Percentiles rank a stretch among this genome's conserved stretches.
Conservation (phyloP, 1,140 invertebrate genomes). For the Lysiphlebus fabarum region DNA sequence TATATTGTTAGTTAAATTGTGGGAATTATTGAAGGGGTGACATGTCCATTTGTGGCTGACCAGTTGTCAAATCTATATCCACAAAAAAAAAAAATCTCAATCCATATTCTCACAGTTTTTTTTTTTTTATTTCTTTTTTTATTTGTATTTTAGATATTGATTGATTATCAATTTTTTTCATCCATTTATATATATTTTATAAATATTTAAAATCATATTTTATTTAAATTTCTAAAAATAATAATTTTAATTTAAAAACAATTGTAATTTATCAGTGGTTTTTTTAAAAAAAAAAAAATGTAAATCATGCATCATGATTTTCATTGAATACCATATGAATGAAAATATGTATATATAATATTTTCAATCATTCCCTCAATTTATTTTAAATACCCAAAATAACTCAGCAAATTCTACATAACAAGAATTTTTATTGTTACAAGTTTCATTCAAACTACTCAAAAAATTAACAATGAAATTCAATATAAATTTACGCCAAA, state of each 20-base stretch:
- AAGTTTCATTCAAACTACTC: too few species aligned
- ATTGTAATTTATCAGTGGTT: too few species aligned
- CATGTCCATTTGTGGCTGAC: conserved; percentile 56
- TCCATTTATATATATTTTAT: not conserved
- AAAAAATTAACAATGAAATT: too few species aligned
- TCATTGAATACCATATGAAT: too few species aligned
- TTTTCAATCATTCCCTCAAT: too few species aligned
- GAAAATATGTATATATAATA: too few species aligned
- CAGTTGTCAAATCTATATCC: conserved; percentile 33
- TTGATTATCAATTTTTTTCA: not conserved
- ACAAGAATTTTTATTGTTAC: too few species aligned
- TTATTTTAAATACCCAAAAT: too few species aligned
- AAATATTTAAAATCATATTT: not conserved
- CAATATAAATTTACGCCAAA: too few species aligned
- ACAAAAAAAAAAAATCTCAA: conserved; percentile 11
- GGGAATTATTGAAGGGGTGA: conserved; percentile 50
- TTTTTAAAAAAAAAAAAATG: too few species aligned
- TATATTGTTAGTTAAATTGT: conserved; percentile 35
- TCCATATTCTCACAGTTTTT: not conserved
- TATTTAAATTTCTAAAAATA: not conserved
- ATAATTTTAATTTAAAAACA: not conserved
- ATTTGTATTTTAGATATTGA: not conserved
- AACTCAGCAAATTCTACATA: too few species aligned
- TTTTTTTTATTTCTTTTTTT: not conserved
- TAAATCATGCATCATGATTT: too few species aligned